Evolutionary conservation across 2,888 invertebrate species (phyloP).

Genomic region (Agrilus biguttatus): DNA sequence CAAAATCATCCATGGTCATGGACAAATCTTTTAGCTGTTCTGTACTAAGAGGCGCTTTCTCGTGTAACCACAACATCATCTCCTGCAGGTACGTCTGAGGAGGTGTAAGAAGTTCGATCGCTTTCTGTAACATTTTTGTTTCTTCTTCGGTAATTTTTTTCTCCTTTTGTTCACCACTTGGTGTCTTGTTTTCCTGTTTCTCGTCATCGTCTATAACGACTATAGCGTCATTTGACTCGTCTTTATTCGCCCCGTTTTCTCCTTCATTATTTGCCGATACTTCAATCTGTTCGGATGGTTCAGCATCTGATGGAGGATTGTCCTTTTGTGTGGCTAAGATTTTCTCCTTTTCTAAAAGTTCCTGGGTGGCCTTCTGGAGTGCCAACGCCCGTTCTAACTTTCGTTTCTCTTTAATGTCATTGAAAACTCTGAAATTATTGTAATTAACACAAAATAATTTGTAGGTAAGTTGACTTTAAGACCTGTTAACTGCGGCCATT

Average conservation of each 20-base stretch:
- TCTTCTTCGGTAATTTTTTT: conserved; percentile 3
- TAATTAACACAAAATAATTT: conserved; percentile 1
- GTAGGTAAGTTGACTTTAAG: background rate
- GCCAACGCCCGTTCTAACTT: conserved; percentile 13
- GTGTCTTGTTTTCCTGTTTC: conserved; percentile 14
- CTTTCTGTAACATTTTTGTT: conserved; percentile 6
- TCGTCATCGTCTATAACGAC: conserved; percentile 14
- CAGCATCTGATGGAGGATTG: conserved; percentile 8
- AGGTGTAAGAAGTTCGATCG: conserved; percentile 5
- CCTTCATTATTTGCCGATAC: background rate
- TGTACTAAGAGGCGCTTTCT: conserved; percentile 42
- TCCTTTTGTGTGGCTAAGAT: conserved; percentile 7
- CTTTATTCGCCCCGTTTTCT: conserved; percentile 11
- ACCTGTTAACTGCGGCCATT: conserved; percentile 69
- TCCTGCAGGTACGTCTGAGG: conserved; percentile 33
- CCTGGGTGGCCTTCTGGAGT: conserved; percentile 12
- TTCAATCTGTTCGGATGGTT: conserved; percentile 5
- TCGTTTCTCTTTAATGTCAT: conserved; percentile 22
- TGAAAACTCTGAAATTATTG: conserved; percentile 21
- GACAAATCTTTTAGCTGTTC: conserved; percentile 49
- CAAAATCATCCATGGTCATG: conserved; percentile 63
- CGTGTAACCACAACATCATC: conserved; percentile 50
- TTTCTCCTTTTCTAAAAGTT: conserved; percentile 5
- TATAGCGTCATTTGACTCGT: conserved; percentile 9
- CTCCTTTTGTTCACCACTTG: conserved; percentile 1